Conservation (phyloP, 2,113 vertebrate species). For the Entosphenus tridentatus region DNA sequence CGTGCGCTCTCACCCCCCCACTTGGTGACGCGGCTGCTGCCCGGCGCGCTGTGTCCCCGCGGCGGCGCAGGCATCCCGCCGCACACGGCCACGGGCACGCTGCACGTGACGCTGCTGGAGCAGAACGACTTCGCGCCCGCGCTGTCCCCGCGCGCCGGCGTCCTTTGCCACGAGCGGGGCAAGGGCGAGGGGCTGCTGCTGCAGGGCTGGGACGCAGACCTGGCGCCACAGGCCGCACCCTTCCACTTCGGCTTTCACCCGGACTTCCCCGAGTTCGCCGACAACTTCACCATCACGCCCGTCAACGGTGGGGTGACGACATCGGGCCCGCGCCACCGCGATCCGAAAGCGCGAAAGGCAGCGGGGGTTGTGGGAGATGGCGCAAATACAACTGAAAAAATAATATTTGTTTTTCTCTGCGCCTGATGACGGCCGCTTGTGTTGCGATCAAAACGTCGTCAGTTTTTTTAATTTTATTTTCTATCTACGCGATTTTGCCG, state of each 20-base stretch:
- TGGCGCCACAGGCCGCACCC: slow-evolving; percentile 48
- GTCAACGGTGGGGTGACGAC: slow-evolving; percentile 34
- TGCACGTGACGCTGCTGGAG: slow-evolving; percentile 50
- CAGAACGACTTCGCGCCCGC: slow-evolving; percentile 37
- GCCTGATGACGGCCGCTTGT: too few species aligned
- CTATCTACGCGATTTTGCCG: too few species aligned
- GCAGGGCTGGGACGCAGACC: slow-evolving; percentile 46
- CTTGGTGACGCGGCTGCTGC: too few species aligned
- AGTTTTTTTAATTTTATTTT: too few species aligned
- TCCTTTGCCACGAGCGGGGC: slow-evolving; percentile 26
- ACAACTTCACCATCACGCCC: slow-evolving; percentile 50
- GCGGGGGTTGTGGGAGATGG: too few species aligned
- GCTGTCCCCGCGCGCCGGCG: slow-evolving; percentile 20
- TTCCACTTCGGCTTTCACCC: slow-evolving; percentile 43
- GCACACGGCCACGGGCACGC: slow-evolving; percentile 32
- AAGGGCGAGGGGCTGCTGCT: slow-evolving; percentile 25
- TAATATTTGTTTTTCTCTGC: too few species aligned
- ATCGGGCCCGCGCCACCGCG: too few species aligned
- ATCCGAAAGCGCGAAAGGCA: too few species aligned
- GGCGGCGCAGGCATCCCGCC: slow-evolving; percentile 12
- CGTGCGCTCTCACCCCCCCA: too few species aligned
- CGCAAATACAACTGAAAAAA: too few species aligned
- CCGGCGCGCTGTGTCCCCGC: too few species aligned
- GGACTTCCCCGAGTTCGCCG: slow-evolving; percentile 15
- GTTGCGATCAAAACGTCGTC: too few species aligned